Evolutionary conservation across 2,888 invertebrate genomes (phyloP).

Genomic region (Trissoscelio sp.): DNA sequence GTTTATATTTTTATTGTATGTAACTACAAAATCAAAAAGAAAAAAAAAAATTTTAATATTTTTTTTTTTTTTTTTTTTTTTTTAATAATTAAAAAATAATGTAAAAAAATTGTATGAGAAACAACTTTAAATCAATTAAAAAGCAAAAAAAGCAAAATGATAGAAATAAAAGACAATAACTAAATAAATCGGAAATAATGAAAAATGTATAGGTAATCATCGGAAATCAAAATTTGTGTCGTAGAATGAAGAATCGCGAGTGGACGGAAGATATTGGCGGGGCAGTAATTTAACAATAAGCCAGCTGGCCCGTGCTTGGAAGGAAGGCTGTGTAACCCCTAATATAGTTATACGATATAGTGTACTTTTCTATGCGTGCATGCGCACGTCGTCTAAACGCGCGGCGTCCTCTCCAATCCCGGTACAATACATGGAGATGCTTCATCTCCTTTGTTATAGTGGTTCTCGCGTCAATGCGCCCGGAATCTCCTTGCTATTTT

Average conservation of each 20-base stretch:
- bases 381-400: too few species aligned
- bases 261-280: slow-evolving; percentile 79
- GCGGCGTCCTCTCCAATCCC: slow-evolving; percentile 62
- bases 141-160: too few species aligned
- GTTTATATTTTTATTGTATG: too few species aligned
- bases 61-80: too few species aligned
- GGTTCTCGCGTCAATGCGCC: slow-evolving; percentile 83
- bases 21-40: too few species aligned
- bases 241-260: slow-evolving; percentile 49
- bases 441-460: slow-evolving; percentile 83
- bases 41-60: too few species aligned
- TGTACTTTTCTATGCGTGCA: slow-evolving; percentile 76
- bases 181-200: too few species aligned
- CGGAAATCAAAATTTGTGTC: slow-evolving; percentile 50
- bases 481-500: slow-evolving; percentile 75
- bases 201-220: slow-evolving; percentile 46
- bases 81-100: too few species aligned
- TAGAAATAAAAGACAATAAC: too few species aligned
- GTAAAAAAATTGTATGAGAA: background rate
- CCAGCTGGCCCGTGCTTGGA: slow-evolving; percentile 83
- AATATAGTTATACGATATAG: slow-evolving; percentile 80
- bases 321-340: slow-evolving; percentile 81
- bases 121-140: too few species aligned
- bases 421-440: slow-evolving; percentile 80
- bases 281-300: slow-evolving; percentile 83